Base-by-base conservation (phyloP, 1,140 invertebrate genomes). In the Lepidurus packardi region DNA sequence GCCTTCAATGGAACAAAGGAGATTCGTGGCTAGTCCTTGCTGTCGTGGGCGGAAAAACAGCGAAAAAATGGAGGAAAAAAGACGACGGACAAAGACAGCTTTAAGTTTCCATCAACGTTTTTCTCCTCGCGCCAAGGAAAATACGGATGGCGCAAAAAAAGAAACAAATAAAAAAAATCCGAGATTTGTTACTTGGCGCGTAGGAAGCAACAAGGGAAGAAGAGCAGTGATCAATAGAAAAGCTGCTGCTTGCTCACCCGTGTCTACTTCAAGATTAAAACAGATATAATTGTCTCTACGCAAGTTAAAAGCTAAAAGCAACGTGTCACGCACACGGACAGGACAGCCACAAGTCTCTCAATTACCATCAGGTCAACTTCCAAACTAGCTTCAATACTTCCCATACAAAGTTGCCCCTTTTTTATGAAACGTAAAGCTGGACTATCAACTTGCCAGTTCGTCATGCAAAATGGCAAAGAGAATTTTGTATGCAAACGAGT, bases 211-310 rank as follows among this genome's bases (percentile, higher is more conserved):
- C 45, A 41, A 43, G 24, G 53, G 43, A 25, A 34, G 47, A 47
- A 77, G 76, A 77, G 76, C 76, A 25, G 43, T 65, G 53, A 65
- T 65, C 53, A 65, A 65, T 65, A 65, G 10, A 21, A 65, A 65
- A 13, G 53, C 8, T 21, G 45, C 45, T 47, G 4, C 45, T 47
- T 16, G 53, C 53, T 65, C 21, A n/a, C 53, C 53, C 21, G 21
- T 65, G 21, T 65, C 53, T 21, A 65, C 53, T 65, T 21, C 16
- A 21, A 65, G 21, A 65, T 21, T 34, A 34, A 34, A 34, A 34
- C 34, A 34, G n/a, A n/a, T n/a, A n/a, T n/a, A n/a, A n/a, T n/a
- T n/a, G n/a, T n/a, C n/a, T n/a, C n/a, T n/a, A n/a, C n/a, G n/a
- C n/a, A n/a, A n/a, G n/a, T n/a, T n/a, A n/a, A n/a, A n/a, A n/a